Evolutionary conservation across 2,888 invertebrate genomes (phyloP), one percentile per base, ranked within the genome.

Genomic region (Crepidodera aurea): DNA sequence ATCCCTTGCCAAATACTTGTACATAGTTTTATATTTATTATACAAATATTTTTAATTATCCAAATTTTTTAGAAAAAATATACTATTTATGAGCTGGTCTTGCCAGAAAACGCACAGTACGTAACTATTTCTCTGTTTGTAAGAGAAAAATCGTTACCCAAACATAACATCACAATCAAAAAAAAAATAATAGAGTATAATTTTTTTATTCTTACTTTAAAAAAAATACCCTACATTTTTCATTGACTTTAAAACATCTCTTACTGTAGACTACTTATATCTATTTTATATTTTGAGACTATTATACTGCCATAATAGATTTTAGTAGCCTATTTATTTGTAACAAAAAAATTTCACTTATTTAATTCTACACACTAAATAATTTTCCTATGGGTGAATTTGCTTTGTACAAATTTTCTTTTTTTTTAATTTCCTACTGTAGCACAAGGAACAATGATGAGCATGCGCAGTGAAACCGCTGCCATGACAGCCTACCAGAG

Each of bases 11-110:
- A 39, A 37, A 44, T 56, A 39, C 25, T 22, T 65, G 44, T 65
- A 59, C 51, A 44, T 65, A 55, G 29, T 65, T 8, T 25, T 51
- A 42, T 62, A 50, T 54, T 62, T 59, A 62, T 58, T 62, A 48
- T 54, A 48, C 37, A 48, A 46, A 53, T 58, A 51, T 51, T 55
- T 56, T 39, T 62, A 55, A 61, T 51, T 60, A 37, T 18, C 27
- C 25, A 48, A 25, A 46, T 13, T 37, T 13, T 51, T 56, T 46
- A 34, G 10, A 18, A 53, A 44, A 50, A 18, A n/a, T 37, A 29
- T 51, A 56, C 58, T 56, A 44, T 44, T 53, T 60, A 58, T 22
- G 32, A 60, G 55, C 53, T 60, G 55, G 48, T 65, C 62, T 62
- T 62, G 56, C 59, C 60, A 53, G 42, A 51, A 44, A 62, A 6